Percentiles rank a stretch among this genome's conserved stretches.
These are phyloP conservation scores for Chrysina gloriosa DNA, from an alignment of 2,888 invertebrate genomes.

Conservation along the genomic window DNA sequence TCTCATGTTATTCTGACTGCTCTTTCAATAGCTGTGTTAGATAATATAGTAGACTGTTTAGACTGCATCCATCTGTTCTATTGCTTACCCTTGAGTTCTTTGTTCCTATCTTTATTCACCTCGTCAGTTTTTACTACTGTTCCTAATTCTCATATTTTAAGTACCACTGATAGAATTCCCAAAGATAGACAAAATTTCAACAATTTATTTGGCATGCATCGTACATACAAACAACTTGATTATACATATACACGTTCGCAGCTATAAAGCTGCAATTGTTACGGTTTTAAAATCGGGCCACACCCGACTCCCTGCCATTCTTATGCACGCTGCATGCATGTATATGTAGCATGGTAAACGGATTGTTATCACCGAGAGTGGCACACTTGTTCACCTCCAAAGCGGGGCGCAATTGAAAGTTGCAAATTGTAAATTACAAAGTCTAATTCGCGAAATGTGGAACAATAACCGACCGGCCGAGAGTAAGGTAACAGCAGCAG, in stretches of 20 bases:
- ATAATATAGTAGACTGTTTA: too few species aligned
- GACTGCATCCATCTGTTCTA: too few species aligned
- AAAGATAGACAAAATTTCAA: neutral
- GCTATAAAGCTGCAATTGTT: neutral
- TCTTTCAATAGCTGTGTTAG: too few species aligned
- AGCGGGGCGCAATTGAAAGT: slow-evolving; percentile 34
- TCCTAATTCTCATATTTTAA: too few species aligned
- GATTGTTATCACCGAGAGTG: slow-evolving; percentile 29
- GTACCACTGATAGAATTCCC: too few species aligned
- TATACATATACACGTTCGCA: neutral
- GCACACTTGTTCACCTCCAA: slow-evolving; percentile 37
- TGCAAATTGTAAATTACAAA: slow-evolving; percentile 32
- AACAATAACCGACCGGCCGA: slow-evolving; percentile 22
- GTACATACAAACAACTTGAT: neutral
- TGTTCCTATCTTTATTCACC: too few species aligned
- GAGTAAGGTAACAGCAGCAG: neutral
- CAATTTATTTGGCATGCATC: neutral
- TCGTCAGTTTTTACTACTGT: too few species aligned
- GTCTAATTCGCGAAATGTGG: slow-evolving; percentile 36
- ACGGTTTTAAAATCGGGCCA: neutral
- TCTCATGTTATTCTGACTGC: too few species aligned
- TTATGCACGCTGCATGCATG: neutral
- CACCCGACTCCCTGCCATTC: neutral
- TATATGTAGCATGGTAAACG: slow-evolving; percentile 22
- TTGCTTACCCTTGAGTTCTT: too few species aligned